A percentile compares a stretch with the other conserved stretches of the same genome.
phyloP scores from a whole-genome alignment of 2,797 vertebrate genomes.

The Aeoliscus strigatus region DNA sequence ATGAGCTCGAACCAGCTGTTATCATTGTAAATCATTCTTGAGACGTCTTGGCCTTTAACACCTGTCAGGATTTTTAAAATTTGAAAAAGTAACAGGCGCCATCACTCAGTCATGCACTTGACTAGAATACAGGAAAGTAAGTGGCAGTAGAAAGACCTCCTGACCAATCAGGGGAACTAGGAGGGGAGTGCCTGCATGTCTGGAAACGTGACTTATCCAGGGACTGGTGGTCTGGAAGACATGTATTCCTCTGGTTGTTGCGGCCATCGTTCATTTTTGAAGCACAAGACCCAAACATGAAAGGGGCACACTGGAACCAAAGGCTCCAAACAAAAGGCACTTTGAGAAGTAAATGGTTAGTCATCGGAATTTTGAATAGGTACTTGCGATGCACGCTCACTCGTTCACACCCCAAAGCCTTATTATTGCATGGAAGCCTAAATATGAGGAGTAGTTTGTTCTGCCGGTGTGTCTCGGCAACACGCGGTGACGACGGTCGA shows the following conservation, averaged over 20 bases:
- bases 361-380: no score
- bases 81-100: not conserved
- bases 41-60: no score
- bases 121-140: slow-evolving; percentile 5
- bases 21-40: not conserved
- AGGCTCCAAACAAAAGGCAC: no score
- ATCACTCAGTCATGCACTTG: not conserved
- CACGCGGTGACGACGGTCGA: slow-evolving; percentile 44
- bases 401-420: no score
- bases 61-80: not conserved
- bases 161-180: slow-evolving; percentile 52
- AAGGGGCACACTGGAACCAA: no score
- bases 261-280: no score
- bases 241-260: not conserved
- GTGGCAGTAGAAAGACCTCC: not conserved
- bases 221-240: not conserved
- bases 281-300: no score
- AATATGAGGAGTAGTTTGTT: no score
- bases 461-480: no score
- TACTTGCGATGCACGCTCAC: no score
- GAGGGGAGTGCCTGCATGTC: slow-evolving; percentile 35
- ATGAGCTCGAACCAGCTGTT: not conserved
- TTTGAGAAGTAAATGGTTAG: not conserved
- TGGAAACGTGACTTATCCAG: slow-evolving; percentile 53
- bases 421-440: no score